These are phyloP conservation scores for Cromileptes altivelis DNA, from an alignment of 2,113 vertebrate species.

Conservation along the genomic window DNA sequence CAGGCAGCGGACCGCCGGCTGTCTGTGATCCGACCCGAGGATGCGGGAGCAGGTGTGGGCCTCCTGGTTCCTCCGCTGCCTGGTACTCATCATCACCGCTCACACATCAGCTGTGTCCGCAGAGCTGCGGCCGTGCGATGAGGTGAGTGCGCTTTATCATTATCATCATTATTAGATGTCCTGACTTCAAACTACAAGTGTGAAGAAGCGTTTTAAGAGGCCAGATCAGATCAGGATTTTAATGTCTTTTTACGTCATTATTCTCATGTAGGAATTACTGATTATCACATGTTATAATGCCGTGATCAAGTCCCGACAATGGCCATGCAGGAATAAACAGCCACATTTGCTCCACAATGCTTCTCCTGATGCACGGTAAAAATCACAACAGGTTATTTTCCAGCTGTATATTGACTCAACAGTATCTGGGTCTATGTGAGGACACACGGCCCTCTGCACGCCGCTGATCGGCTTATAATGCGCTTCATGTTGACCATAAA, in stretches of 20 bases:
- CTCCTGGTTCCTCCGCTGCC: constrained; percentile 64
- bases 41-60: constrained; percentile 64
- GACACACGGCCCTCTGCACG: background rate
- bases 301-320: constrained; percentile 16
- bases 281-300: background rate
- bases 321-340: background rate
- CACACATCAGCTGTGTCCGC: constrained; percentile 42
- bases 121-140: constrained; percentile 70
- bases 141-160: constrained; percentile 59
- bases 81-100: constrained; percentile 59
- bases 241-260: background rate
- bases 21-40: constrained; percentile 61
- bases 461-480: constrained; percentile 54
- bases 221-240: background rate
- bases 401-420: background rate
- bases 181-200: background rate
- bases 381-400: background rate
- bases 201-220: background rate
- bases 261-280: background rate
- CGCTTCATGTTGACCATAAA: constrained; percentile 42
- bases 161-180: background rate
- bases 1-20: constrained; percentile 42
- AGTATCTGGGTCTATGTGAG: background rate
- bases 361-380: background rate
- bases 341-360: background rate